phyloP scores from a whole-genome alignment of 2,113 vertebrate species.

The Catharus fuscescens region DNA sequence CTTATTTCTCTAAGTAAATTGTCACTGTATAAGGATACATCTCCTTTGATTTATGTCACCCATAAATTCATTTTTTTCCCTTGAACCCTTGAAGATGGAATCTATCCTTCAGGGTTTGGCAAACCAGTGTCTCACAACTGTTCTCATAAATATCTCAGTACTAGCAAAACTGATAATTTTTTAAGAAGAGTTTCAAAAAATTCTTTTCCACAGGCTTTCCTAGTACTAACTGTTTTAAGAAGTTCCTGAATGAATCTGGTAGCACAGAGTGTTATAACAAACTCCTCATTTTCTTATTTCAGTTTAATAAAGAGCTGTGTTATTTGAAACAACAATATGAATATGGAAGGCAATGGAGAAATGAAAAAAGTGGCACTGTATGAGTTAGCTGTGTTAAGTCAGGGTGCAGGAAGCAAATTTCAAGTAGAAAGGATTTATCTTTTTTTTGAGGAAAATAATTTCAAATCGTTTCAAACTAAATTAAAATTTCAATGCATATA shows the following conservation, averaged over 20 bases:
- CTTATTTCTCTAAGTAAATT: not conserved
- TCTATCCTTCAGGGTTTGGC: not conserved
- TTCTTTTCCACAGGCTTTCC: not conserved
- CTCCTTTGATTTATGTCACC: slow-evolving; percentile 17
- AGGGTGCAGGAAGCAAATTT: not conserved
- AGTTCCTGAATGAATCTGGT: not conserved
- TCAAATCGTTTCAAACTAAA: not conserved
- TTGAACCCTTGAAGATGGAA: not conserved
- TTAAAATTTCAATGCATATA: not conserved
- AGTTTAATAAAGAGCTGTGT: not conserved
- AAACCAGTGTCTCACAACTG: not conserved
- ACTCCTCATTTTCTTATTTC: not conserved
- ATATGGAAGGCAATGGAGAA: accelerated
- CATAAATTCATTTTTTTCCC: not conserved
- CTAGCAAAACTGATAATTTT: not conserved
- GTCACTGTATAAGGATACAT: not conserved
- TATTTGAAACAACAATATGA: not conserved
- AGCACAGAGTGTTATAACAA: not conserved
- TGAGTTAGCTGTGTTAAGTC: not conserved
- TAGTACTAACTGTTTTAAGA: not conserved
- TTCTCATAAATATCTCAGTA: not conserved
- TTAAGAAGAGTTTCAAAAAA: not conserved
- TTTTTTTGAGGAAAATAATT: not conserved
- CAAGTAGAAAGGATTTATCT: not conserved
- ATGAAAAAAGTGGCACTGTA: not conserved